A percentile compares a stretch with the other conserved stretches of the same genome.
These are phyloP conservation scores for Tyto alba DNA, from an alignment of 2,113 vertebrate species.

Conservation along the genomic window DNA sequence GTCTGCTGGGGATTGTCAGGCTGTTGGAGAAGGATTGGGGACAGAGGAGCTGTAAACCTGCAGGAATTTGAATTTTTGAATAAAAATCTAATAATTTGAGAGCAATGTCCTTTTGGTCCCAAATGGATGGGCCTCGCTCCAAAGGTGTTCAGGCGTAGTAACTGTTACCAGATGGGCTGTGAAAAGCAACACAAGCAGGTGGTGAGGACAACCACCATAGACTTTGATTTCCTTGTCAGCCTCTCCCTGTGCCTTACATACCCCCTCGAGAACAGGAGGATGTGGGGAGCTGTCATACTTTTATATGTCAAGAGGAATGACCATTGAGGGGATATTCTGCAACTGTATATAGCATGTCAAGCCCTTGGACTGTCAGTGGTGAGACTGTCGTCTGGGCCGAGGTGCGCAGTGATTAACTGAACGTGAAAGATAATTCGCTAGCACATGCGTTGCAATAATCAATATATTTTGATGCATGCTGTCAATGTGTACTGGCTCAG, in stretches of 20 bases:
- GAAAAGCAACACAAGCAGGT: conserved; percentile 11
- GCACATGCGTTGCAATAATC: background rate
- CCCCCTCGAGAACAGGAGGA: background rate
- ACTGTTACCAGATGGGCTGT: conserved; percentile 34
- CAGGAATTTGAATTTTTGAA: conserved; percentile 29
- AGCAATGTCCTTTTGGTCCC: conserved; percentile 53
- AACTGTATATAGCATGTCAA: background rate
- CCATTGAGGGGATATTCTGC: background rate
- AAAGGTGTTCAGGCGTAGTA: conserved; percentile 16
- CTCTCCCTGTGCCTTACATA: background rate
- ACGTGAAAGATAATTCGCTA: background rate
- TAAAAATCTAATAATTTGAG: conserved; percentile 4
- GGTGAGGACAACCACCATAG: background rate
- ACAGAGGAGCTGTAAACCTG: background rate
- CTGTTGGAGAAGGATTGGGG: background rate
- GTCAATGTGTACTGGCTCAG: background rate
- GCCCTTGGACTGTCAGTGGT: background rate
- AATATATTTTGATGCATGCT: background rate
- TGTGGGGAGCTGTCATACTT: background rate
- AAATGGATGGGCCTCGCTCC: background rate
- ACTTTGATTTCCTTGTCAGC: background rate
- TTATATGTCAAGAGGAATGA: background rate
- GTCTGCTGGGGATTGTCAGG: background rate
- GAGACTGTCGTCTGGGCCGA: background rate
- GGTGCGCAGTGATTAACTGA: background rate